A percentile compares a stretch with the other conserved stretches of the same genome.
Conservation (phyloP, 2,113 vertebrate species). For the Mormyrus lacerda region DNA sequence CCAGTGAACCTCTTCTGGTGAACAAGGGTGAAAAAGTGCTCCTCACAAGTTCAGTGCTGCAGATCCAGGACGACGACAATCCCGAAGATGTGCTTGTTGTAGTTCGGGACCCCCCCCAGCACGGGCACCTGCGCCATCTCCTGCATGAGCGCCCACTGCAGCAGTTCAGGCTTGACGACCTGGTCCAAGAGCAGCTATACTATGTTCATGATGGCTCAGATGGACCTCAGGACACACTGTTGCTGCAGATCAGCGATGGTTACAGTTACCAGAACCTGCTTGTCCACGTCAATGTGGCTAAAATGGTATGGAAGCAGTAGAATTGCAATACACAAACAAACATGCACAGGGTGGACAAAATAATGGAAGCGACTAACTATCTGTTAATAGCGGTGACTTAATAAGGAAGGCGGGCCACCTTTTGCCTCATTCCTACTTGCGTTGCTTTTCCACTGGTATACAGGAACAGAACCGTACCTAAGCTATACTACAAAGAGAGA, state of each 20-base stretch:
- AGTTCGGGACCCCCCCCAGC: constrained; percentile 69
- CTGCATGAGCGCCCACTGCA: constrained; percentile 32
- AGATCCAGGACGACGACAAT: constrained; percentile 79
- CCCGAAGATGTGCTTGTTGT: constrained; percentile 70
- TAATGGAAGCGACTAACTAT: neutral
- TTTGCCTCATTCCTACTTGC: neutral
- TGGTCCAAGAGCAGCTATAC: constrained; percentile 60
- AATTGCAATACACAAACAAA: neutral
- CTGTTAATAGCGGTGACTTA: neutral
- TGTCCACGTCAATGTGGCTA: constrained; percentile 57
- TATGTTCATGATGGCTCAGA: constrained; percentile 75
- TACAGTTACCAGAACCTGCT: constrained; percentile 80
- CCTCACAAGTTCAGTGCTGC: constrained; percentile 66
- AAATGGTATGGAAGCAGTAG: constrained; percentile 60
- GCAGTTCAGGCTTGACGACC: constrained; percentile 66
- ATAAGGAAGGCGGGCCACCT: neutral
- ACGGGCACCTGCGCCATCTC: constrained; percentile 63
- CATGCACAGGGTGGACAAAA: neutral
- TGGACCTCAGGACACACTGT: constrained; percentile 52
- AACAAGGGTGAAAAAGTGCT: constrained; percentile 49
- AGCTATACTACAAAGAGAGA: neutral
- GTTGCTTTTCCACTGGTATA: neutral
- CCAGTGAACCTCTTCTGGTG: constrained; percentile 63
- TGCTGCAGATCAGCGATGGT: constrained; percentile 81
- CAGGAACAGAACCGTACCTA: neutral